Evolutionary conservation across 2,113 vertebrate genomes (phyloP).

Genomic region (Motacilla tschutschensis): DNA sequence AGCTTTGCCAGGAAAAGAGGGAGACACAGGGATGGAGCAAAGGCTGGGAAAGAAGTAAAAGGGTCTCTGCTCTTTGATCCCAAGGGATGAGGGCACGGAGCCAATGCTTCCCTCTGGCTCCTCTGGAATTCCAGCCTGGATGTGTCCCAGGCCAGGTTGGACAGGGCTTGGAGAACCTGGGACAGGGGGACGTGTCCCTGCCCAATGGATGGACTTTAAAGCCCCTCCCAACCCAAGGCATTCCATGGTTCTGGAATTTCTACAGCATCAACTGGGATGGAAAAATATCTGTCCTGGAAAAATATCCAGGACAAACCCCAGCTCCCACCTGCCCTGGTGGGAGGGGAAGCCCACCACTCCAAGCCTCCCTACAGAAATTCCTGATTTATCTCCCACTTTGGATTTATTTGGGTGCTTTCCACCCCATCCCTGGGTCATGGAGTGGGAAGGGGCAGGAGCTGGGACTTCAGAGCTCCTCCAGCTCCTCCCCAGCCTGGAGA

Average conservation of each 20-base stretch:
- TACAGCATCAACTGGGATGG: background rate
- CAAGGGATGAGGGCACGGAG: background rate
- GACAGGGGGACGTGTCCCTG: background rate
- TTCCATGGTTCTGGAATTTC: background rate
- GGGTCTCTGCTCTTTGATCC: background rate
- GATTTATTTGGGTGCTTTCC: background rate
- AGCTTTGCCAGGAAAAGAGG: background rate
- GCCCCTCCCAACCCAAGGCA: background rate
- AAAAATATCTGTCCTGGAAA: too few relatives aligned
- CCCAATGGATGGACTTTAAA: background rate
- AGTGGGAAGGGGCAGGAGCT: background rate
- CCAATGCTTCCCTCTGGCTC: background rate
- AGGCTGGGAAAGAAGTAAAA: background rate
- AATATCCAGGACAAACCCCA: background rate
- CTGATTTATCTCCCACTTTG: background rate
- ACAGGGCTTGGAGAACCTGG: background rate
- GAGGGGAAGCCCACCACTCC: background rate
- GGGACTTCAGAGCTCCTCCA: background rate
- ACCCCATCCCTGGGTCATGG: accelerated
- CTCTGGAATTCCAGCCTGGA: background rate
- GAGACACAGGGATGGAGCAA: background rate
- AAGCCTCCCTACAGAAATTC: background rate
- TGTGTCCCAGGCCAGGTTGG: background rate
- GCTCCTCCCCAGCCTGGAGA: background rate
- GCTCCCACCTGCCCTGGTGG: background rate